Conservation (phyloP, 2,797 vertebrate species). For the Huso huso region DNA sequence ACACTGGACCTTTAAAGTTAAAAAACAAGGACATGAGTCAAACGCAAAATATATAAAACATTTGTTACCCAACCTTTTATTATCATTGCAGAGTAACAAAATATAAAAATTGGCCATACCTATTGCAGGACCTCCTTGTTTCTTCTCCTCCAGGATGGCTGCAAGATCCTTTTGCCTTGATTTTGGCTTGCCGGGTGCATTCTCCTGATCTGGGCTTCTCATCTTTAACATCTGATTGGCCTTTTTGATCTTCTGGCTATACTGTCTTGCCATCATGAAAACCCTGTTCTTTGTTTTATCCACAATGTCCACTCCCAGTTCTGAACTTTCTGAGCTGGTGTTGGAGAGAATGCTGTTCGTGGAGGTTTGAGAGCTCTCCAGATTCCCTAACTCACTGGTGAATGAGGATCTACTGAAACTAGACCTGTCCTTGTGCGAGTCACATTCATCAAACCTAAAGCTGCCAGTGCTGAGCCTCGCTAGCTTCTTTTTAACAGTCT, state of each 20-base stretch:
- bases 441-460: conserved; percentile 59
- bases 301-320: conserved; percentile 57
- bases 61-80: too few relatives aligned
- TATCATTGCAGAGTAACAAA: too few relatives aligned
- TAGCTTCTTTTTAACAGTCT: conserved; percentile 59
- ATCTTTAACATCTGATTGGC: conserved; percentile 92
- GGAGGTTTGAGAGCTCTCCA: conserved; percentile 61
- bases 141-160: conserved; percentile 92
- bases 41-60: neutral
- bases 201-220: conserved; percentile 81
- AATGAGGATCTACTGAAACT: conserved; percentile 54
- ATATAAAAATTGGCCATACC: conserved; percentile 51
- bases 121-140: conserved; percentile 90
- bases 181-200: conserved; percentile 57
- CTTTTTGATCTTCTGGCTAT: conserved; percentile 97
- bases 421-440: conserved; percentile 41
- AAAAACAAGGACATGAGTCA: neutral
- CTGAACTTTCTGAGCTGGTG: conserved; percentile 43
- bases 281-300: conserved; percentile 86
- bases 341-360: conserved; percentile 55
- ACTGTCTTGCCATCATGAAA: conserved; percentile 93
- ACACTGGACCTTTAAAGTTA: too few relatives aligned
- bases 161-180: conserved; percentile 77
- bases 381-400: conserved; percentile 58
- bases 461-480: conserved; percentile 65